phyloP scores from a whole-genome alignment of 2,113 vertebrate genomes.

The Campylomormyrus tamandua region DNA sequence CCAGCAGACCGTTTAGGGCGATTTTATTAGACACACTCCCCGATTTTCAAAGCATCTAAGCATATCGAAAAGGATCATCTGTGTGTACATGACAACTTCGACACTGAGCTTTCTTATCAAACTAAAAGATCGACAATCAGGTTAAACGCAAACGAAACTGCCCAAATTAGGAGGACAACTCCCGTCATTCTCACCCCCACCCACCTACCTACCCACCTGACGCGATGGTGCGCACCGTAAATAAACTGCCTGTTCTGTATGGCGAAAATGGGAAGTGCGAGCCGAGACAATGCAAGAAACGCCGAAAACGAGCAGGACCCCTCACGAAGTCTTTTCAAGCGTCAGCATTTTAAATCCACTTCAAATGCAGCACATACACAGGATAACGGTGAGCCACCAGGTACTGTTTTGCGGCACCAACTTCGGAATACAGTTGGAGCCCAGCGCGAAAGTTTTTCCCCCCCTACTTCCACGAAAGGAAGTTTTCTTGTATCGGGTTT shows the following conservation, averaged over 20 bases:
- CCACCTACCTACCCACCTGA: constrained; percentile 2
- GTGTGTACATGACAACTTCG: neutral
- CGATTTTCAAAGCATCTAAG: neutral
- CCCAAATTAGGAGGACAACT: neutral
- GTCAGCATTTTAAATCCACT: neutral
- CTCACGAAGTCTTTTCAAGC: neutral
- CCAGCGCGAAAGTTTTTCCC: neutral
- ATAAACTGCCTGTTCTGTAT: neutral
- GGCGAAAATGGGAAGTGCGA: neutral
- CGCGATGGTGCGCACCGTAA: neutral
- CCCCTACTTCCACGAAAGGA: neutral
- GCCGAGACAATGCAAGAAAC: neutral
- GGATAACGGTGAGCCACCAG: neutral
- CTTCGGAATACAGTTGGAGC: neutral
- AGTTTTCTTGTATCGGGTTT: no score
- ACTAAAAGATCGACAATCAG: neutral
- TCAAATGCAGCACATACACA: neutral
- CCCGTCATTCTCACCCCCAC: neutral
- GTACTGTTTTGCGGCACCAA: neutral
- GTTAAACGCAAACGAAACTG: neutral
- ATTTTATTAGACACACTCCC: neutral
- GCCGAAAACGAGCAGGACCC: neutral
- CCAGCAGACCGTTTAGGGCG: neutral
- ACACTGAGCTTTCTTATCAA: neutral
- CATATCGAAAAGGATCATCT: neutral